Conservation (phyloP, 2,797 vertebrate genomes). For the Gobionotothen gibberifrons region DNA sequence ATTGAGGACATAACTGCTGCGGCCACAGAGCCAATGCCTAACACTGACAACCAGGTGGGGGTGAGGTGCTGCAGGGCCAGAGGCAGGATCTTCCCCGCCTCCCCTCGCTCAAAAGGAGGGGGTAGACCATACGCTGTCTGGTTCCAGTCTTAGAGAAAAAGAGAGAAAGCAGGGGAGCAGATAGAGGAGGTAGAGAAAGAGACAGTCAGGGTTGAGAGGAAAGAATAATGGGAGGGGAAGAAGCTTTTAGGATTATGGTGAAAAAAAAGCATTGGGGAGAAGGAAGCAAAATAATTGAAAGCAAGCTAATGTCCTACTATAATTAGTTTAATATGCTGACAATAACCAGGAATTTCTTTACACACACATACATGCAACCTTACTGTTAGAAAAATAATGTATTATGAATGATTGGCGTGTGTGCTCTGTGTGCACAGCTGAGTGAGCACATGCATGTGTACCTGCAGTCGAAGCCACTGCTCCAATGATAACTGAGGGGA, state of each 20-base stretch:
- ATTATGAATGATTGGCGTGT: neutral
- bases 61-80: conserved; percentile 64
- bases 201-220: conserved; percentile 32
- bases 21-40: conserved; percentile 68
- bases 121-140: conserved; percentile 68
- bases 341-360: neutral
- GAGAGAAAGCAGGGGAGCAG: conserved; percentile 20
- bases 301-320: neutral
- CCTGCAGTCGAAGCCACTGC: conserved; percentile 84
- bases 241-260: conserved; percentile 37
- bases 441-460: conserved; percentile 45
- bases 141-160: conserved; percentile 73
- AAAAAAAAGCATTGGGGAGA: conserved; percentile 16
- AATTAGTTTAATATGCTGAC: neutral
- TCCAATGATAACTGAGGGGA: conserved; percentile 83
- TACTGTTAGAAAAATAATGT: neutral
- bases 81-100: conserved; percentile 66
- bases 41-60: conserved; percentile 59
- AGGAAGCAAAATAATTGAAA: conserved; percentile 9
- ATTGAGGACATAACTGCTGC: conserved; percentile 79
- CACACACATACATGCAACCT: neutral
- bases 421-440: neutral
- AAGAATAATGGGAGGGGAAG: conserved; percentile 35
- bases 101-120: conserved; percentile 62
- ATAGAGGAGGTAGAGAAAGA: conserved; percentile 23